Conservation (phyloP, 2,888 invertebrate genomes). For the Pachydiplax longipennis region DNA sequence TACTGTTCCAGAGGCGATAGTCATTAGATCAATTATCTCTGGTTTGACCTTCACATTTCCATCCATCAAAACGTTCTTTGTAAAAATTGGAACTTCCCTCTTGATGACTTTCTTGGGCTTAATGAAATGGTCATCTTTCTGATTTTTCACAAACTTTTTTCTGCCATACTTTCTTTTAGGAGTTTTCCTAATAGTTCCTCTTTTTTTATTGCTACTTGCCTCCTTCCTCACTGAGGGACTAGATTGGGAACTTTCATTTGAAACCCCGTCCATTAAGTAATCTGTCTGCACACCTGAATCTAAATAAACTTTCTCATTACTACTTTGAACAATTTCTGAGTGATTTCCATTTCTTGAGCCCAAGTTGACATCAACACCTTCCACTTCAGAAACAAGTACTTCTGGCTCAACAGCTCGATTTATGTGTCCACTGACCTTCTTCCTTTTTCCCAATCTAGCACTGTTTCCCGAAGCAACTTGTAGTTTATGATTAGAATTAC, state of each 20-base stretch:
- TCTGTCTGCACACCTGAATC: constrained; percentile 23
- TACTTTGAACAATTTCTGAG: too few relatives aligned
- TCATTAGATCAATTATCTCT: neutral
- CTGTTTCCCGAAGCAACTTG: too few relatives aligned
- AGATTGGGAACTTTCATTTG: neutral
- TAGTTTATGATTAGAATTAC: neutral
- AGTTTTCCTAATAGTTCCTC: neutral
- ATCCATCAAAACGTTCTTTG: neutral
- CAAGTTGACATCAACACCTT: neutral
- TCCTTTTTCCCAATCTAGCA: neutral
- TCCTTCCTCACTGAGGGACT: neutral
- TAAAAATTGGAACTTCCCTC: neutral
- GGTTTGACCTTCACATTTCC: neutral
- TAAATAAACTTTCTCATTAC: neutral
- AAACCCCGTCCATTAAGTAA: neutral
- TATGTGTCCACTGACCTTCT: neutral
- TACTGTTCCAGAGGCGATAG: neutral
- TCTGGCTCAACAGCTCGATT: neutral
- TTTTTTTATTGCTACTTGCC: neutral
- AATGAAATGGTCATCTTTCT: neutral
- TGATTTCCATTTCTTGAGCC: neutral
- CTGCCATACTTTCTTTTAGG: neutral
- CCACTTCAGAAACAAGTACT: neutral
- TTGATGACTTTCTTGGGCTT: neutral
- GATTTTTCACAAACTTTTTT: neutral